A percentile compares a stretch with the other conserved stretches of the same genome.
Evolutionary conservation across 1,140 invertebrate genomes (phyloP).

Genomic region (Anastatus disparis): DNA sequence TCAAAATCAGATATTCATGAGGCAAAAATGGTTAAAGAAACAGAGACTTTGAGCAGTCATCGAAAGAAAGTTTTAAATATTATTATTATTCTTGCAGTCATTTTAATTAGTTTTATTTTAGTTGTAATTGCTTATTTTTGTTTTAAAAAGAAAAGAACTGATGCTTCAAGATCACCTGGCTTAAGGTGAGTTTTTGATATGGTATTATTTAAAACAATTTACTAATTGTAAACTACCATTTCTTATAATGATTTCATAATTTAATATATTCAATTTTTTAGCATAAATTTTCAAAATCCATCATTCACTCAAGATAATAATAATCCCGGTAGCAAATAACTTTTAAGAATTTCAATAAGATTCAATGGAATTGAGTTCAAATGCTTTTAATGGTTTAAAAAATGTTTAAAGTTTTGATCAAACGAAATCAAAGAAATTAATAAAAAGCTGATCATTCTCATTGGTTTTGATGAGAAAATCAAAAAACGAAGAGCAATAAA

Average conservation of each 20-base stretch:
- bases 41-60: not conserved
- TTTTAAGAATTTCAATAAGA: not conserved
- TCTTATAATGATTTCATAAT: not conserved
- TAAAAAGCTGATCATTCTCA: no score
- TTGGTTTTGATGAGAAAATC: no score
- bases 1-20: not conserved
- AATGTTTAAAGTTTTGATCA: no score
- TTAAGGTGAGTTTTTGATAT: constrained; percentile 46
- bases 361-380: no score
- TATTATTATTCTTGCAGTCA: constrained; percentile 42
- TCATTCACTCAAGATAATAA: constrained; percentile 48
- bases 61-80: not conserved
- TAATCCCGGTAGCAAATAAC: not conserved
- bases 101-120: constrained; percentile 24
- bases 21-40: not conserved
- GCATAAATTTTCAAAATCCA: constrained; percentile 64
- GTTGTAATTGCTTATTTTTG: constrained; percentile 47
- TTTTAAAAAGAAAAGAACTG: constrained; percentile 45
- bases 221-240: no score
- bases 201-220: not conserved
- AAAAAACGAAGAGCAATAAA: no score
- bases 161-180: constrained; percentile 43
- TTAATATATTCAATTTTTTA: constrained; percentile 38
- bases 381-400: no score
- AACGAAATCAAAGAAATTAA: no score